Evolutionary conservation across 2,888 invertebrate genomes (phyloP).

Genomic region (Campoplex nolae): DNA sequence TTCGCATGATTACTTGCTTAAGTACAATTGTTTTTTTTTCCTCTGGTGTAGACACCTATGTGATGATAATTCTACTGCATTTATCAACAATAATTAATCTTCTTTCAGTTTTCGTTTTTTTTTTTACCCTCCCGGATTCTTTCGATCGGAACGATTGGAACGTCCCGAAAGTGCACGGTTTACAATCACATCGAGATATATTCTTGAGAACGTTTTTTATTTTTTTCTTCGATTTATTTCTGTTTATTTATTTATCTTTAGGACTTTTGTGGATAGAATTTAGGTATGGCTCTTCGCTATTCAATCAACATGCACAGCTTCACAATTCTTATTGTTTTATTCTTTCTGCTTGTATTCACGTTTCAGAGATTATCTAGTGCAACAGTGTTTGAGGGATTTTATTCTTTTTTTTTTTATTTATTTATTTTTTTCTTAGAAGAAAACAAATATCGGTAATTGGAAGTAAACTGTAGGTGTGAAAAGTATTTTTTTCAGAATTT

Average conservation of each 20-base stretch:
- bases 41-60: constrained; percentile 73
- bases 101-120: constrained; percentile 46
- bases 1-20: constrained; percentile 74
- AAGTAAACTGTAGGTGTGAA: constrained; percentile 26
- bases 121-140: constrained; percentile 16
- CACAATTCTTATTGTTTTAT: constrained; percentile 29
- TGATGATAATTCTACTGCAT: constrained; percentile 70
- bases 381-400: constrained; percentile 34
- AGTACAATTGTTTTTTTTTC: constrained; percentile 77
- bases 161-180: constrained; percentile 54
- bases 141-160: constrained; percentile 14
- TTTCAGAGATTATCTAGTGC: constrained; percentile 61
- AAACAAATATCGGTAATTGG: constrained; percentile 8
- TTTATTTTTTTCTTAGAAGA: not conserved
- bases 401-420: no score
- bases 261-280: constrained; percentile 41
- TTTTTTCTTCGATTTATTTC: not conserved
- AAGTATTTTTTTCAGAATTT: constrained; percentile 21
- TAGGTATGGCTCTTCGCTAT: constrained; percentile 44
- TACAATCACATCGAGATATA: constrained; percentile 63
- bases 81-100: constrained; percentile 63
- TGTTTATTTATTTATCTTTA: constrained; percentile 27
- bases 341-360: constrained; percentile 28
- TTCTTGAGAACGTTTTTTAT: constrained; percentile 29
- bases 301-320: constrained; percentile 59